Base-by-base conservation (phyloP, 2,888 invertebrate genomes). In the Melangyna quadrimaculata region DNA sequence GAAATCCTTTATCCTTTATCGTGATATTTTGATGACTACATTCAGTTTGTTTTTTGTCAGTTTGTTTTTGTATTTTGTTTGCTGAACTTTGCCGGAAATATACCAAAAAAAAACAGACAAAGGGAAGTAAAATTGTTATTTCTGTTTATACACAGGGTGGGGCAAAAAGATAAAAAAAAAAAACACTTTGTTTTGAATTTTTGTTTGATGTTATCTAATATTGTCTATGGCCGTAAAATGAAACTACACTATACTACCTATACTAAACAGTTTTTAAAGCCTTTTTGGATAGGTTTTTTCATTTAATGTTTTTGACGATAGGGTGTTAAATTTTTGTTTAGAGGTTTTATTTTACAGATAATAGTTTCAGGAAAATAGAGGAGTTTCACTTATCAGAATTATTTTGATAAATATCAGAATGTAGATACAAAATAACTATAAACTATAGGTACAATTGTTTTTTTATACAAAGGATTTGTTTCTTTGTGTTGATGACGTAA, bases 31-130 rank as follows among this genome's bases (percentile, higher is more conserved):
- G 67, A 51, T 67, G 67, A 67, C 48, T 67, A 51, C 48, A 67
- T 67, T 67, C 67, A 24, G 22, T 35, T 48, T 67, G 48, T 51
- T 24, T 14, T 35, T 48, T 67, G 48, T 51, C 51, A 51, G 32
- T 35, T 59, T 27, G 14, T 53, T 35, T 32, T 35, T 37, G n/a
- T n/a, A n/a, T n/a, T n/a, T 27, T 37, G 45, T 67, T 65, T 65
- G n/a, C 19, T 67, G 67, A 67, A 67, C 67, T 67, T 51, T 67
- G 67, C 51, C 51, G 51, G 67, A 51, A 67, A 67, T 35, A 43
- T 32, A 27, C 24, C 8, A 2, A 29, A n/a, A 37, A 67, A 67
- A 35, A 22, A 67, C n/a, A 51, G 35, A 67, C 51, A 67, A 51
- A 51, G 22, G 2, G 17, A 51, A 67, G 67, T 67, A 51, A 32